phyloP scores from a whole-genome alignment of 1,140 invertebrate species.

The Radopholus similis region DNA sequence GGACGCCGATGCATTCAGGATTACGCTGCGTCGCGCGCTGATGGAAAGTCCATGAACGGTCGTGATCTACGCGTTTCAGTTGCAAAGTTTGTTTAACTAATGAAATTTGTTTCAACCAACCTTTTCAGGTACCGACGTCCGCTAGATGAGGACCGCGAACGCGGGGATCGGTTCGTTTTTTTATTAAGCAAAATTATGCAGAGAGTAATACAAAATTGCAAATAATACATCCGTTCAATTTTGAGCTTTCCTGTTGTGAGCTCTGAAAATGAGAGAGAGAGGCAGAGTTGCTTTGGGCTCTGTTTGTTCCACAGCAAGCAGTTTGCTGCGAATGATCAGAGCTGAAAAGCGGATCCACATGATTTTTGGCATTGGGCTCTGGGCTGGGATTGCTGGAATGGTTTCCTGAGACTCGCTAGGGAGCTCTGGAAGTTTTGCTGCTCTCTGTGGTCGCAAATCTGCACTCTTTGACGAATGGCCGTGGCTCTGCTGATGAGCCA shows the following conservation, averaged over 20 bases:
- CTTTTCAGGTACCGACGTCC: constrained; percentile 21
- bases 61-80: constrained; percentile 28
- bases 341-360: too few species aligned
- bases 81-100: constrained; percentile 18
- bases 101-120: neutral
- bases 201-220: neutral
- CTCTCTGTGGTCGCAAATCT: too few species aligned
- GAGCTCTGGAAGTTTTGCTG: too few species aligned
- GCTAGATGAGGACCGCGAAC: constrained; percentile 29
- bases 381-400: too few species aligned
- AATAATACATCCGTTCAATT: neutral
- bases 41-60: constrained; percentile 24
- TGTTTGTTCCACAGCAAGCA: too few species aligned
- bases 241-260: neutral
- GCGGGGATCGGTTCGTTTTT: neutral
- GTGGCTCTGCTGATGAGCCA: too few species aligned
- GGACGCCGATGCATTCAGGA: too few species aligned
- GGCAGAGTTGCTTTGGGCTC: constrained; percentile 2
- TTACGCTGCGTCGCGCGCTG: constrained; percentile 21
- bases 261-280: neutral
- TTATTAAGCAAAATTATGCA: neutral
- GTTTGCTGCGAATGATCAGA: too few species aligned
- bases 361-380: too few species aligned
- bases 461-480: too few species aligned
- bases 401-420: too few species aligned